phyloP scores from a whole-genome alignment of 2,113 vertebrate genomes.

The Axis porcinus region DNA sequence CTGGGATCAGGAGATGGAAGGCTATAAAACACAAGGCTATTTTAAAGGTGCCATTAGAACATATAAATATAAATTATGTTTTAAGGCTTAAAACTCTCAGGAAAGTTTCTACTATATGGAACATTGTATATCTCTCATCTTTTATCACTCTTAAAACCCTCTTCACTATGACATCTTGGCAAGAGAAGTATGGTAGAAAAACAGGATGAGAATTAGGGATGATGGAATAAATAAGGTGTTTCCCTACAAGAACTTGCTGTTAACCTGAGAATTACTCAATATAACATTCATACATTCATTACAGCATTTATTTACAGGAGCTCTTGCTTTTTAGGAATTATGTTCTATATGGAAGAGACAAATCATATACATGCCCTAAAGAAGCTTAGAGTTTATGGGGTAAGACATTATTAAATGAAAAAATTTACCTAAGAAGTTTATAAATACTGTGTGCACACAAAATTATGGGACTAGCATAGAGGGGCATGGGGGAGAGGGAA shows the following conservation, averaged over 20 bases:
- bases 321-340: background rate
- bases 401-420: background rate
- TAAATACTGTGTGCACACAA: background rate
- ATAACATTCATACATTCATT: background rate
- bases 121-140: background rate
- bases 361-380: background rate
- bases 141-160: background rate
- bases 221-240: background rate
- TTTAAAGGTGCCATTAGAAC: background rate
- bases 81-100: slow-evolving; percentile 14
- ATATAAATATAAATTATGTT: background rate
- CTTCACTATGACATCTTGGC: background rate
- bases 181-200: background rate
- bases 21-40: background rate
- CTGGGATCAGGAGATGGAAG: background rate
- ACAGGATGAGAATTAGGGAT: background rate
- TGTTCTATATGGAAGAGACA: background rate
- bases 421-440: background rate
- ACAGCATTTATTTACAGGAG: background rate
- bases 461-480: background rate
- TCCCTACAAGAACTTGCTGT: background rate
- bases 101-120: background rate
- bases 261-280: background rate
- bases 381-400: background rate
- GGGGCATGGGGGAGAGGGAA: background rate